A percentile compares a stretch with the other conserved stretches of the same genome.
Conservation (phyloP, 2,888 invertebrate species). For the Anthrax anthrax region DNA sequence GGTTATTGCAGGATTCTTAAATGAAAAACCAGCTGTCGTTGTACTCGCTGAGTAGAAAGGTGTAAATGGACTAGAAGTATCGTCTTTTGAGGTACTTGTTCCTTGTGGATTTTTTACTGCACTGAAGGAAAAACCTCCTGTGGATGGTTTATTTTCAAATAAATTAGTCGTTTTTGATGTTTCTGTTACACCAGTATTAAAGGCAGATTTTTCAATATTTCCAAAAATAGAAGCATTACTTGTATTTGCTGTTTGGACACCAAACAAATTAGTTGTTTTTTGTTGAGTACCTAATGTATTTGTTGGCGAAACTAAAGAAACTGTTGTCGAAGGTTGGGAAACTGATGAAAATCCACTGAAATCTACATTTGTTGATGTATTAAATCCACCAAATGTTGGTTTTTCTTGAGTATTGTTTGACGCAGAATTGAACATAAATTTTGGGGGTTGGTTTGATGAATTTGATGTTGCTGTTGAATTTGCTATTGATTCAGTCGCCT, state of each 20-base stretch:
- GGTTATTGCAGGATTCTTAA: neutral
- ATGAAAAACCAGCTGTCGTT: neutral
- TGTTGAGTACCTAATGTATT: too few relatives aligned
- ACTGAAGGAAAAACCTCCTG: too few relatives aligned
- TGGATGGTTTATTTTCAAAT: neutral
- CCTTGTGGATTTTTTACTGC: too few relatives aligned
- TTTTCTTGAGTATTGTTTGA: neutral
- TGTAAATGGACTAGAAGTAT: too few relatives aligned
- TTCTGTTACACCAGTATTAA: neutral
- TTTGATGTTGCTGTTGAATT: neutral
- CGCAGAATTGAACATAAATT: neutral
- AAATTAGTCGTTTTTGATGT: neutral
- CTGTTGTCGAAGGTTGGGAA: neutral
- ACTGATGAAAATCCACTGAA: neutral
- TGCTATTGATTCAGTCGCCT: neutral
- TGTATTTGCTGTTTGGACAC: neutral
- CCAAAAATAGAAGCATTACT: neutral
- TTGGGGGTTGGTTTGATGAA: neutral
- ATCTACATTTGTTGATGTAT: neutral
- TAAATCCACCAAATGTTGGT: neutral
- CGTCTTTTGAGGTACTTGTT: too few relatives aligned
- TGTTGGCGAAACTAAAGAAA: neutral
- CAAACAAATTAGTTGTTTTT: neutral
- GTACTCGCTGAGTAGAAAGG: too few relatives aligned
- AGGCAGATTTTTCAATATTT: neutral